These are phyloP conservation scores for Anastatus disparis DNA, from an alignment of 1,140 invertebrate species.

Conservation along the genomic window DNA sequence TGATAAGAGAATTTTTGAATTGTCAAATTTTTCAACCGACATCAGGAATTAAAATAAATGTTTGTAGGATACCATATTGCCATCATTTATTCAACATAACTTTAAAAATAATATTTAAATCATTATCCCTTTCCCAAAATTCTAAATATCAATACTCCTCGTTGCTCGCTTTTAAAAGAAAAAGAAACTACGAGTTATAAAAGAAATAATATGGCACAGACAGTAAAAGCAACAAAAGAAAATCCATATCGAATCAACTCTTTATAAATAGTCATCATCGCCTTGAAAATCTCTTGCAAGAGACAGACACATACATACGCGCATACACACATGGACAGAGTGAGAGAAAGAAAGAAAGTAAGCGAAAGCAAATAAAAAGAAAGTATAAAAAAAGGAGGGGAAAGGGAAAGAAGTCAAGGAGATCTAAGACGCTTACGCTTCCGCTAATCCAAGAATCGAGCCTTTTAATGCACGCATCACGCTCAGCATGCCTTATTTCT, in stretches of 20 bases:
- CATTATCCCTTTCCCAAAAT: too few relatives aligned
- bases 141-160: too few relatives aligned
- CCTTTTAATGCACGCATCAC: constrained; percentile 57
- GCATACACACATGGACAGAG: too few relatives aligned
- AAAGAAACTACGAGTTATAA: background rate
- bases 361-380: constrained; percentile 27
- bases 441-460: constrained; percentile 64
- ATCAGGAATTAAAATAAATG: too few relatives aligned
- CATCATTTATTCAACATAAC: too few relatives aligned
- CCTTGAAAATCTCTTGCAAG: constrained; percentile 12
- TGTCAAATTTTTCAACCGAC: too few relatives aligned
- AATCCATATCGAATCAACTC: constrained; percentile 11
- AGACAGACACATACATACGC: too few relatives aligned
- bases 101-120: too few relatives aligned
- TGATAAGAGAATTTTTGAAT: too few relatives aligned
- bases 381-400: background rate
- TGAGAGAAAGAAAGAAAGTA: constrained; percentile 31
- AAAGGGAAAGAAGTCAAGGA: constrained; percentile 38
- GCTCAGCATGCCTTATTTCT: background rate
- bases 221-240: background rate
- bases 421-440: constrained; percentile 60
- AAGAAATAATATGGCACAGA: too few relatives aligned
- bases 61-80: too few relatives aligned
- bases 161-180: background rate
- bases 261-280: constrained; percentile 27